Evolutionary conservation across 1,140 invertebrate genomes (phyloP).

Genomic region (Bombus confusus): DNA sequence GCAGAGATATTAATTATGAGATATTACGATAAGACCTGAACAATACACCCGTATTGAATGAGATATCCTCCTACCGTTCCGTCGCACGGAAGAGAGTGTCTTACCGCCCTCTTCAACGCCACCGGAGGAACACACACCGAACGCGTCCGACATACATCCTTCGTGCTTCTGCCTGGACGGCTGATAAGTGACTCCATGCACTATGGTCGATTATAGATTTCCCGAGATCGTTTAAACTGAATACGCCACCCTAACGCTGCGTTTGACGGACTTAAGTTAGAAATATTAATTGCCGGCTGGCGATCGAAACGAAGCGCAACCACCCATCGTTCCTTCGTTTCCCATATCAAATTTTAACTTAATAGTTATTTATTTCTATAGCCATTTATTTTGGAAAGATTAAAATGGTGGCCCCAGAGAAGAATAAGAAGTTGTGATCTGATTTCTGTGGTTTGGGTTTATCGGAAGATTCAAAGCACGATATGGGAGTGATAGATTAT

Average conservation of each 20-base stretch:
- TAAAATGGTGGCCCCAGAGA: no score
- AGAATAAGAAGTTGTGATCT: no score
- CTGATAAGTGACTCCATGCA: constrained; percentile 52
- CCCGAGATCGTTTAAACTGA: constrained; percentile 42
- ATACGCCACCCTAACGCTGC: background rate
- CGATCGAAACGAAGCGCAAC: no score
- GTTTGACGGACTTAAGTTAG: background rate
- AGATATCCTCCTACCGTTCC: constrained; percentile 74
- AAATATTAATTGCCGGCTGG: background rate
- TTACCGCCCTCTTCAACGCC: constrained; percentile 58
- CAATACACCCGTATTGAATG: constrained; percentile 83
- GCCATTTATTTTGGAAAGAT: no score
- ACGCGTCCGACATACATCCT: constrained; percentile 42
- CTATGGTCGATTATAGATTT: constrained; percentile 55
- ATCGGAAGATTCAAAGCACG: no score
- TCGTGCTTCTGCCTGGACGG: constrained; percentile 32
- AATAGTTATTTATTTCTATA: no score
- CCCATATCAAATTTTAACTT: no score
- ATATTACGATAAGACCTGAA: constrained; percentile 83
- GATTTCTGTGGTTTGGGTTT: no score
- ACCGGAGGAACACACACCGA: constrained; percentile 48
- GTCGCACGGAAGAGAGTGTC: constrained; percentile 65
- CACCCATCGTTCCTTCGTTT: no score
- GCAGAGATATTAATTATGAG: constrained; percentile 83
- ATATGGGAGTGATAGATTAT: no score